Evolutionary conservation across 2,888 invertebrate genomes (phyloP).

Genomic region (Rapana venosa): DNA sequence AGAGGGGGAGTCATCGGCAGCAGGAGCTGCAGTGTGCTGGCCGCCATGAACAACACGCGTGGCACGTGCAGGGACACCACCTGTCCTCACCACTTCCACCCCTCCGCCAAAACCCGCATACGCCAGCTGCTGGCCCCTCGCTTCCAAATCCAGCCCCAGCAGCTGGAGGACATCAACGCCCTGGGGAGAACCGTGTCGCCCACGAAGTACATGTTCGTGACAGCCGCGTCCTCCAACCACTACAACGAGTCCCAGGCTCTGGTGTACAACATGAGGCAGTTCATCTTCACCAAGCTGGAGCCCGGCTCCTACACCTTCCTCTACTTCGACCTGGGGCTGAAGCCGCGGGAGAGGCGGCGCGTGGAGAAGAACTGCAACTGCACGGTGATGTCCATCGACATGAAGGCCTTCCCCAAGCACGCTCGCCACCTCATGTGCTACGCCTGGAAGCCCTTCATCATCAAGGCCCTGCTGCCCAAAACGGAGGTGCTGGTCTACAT

Average conservation of each 20-base stretch:
- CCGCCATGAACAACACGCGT: constrained; percentile 20
- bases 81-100: constrained; percentile 19
- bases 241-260: constrained; percentile 41
- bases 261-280: constrained; percentile 33
- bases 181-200: background rate
- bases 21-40: background rate
- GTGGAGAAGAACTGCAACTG: constrained; percentile 43
- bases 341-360: constrained; percentile 2
- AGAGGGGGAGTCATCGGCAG: background rate
- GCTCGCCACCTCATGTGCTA: constrained; percentile 28
- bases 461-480: constrained; percentile 33
- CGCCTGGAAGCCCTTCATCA: constrained; percentile 41
- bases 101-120: constrained; percentile 11
- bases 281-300: constrained; percentile 27
- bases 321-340: constrained; percentile 38
- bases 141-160: background rate
- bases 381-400: constrained; percentile 23
- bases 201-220: constrained; percentile 34
- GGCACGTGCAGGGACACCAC: constrained; percentile 33
- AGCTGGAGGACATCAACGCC: background rate
- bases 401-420: constrained; percentile 20
- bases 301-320: constrained; percentile 18
- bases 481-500: constrained; percentile 38
- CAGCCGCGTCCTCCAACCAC: constrained; percentile 42
- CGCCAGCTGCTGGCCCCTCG: constrained; percentile 26